Conservation (phyloP, 2,797 vertebrate genomes). For the Gymnoscopelus microlampas region DNA sequence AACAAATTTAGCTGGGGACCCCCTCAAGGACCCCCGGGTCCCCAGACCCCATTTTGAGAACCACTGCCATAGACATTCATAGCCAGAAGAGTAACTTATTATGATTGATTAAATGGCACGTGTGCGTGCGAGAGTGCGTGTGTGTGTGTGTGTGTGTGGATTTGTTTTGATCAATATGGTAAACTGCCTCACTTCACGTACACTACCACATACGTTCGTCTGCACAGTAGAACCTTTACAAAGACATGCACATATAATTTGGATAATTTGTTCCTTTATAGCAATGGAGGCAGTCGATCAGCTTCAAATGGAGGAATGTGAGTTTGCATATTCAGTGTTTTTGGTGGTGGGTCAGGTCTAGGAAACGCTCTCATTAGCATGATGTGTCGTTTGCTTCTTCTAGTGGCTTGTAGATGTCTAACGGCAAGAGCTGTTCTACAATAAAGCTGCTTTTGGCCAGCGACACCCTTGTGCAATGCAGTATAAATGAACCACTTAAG, state of each 20-base stretch:
- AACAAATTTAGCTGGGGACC: no score
- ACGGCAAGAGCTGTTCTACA: constrained; percentile 3
- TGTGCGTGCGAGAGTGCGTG: no score
- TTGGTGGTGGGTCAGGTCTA: constrained; percentile 71
- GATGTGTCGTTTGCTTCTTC: constrained; percentile 33
- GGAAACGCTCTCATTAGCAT: constrained; percentile 42
- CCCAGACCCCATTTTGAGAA: no score
- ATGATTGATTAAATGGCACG: no score
- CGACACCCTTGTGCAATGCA: no score
- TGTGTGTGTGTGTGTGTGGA: no score
- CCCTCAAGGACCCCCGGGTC: no score
- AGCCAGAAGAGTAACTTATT: no score
- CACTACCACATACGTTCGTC: background rate
- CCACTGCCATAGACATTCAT: no score
- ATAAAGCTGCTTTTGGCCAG: no score
- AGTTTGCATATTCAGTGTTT: constrained; percentile 77
- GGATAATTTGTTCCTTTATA: constrained; percentile 82
- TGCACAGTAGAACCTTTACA: background rate
- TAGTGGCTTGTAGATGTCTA: constrained; percentile 28
- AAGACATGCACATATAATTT: constrained; percentile 58
- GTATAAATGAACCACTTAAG: no score
- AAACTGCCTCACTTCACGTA: background rate
- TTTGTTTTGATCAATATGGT: background rate
- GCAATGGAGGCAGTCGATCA: constrained; percentile 75
- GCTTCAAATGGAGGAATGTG: constrained; percentile 85